Percentiles rank a stretch among this genome's conserved stretches.
Conservation (phyloP, 2,888 invertebrate species). For the Drosophila histrio region DNA sequence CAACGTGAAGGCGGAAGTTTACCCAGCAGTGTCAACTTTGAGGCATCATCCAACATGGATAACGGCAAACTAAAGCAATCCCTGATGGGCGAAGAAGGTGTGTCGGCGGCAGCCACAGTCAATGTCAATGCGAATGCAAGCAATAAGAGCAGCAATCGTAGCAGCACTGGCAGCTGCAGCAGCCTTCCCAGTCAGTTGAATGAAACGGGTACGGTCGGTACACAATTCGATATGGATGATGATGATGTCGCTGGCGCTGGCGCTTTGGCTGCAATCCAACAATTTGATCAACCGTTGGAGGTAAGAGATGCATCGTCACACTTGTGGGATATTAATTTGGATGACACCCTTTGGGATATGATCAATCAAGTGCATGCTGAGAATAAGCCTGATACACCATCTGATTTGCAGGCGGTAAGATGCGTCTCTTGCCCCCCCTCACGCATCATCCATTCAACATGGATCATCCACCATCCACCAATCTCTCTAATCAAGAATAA, state of each 20-base stretch:
- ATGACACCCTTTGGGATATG: conserved; percentile 30
- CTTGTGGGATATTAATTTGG: conserved; percentile 33
- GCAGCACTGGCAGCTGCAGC: conserved; percentile 33
- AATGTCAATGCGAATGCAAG: neutral
- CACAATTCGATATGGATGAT: conserved; percentile 47
- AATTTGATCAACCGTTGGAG: conserved; percentile 49
- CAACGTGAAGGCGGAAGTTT: conserved; percentile 88
- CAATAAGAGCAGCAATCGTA: conserved; percentile 13
- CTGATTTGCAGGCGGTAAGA: neutral
- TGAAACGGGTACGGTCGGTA: conserved; percentile 19
- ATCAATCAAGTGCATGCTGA: neutral
- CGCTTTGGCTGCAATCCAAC: conserved; percentile 7
- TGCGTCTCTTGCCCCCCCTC: neutral
- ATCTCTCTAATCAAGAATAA: neutral
- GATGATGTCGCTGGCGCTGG: conserved; percentile 11
- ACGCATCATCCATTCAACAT: neutral
- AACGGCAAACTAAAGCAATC: conserved; percentile 52
- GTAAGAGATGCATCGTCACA: conserved; percentile 45
- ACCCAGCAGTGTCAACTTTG: conserved; percentile 85
- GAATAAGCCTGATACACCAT: neutral
- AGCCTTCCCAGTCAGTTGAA: conserved; percentile 49
- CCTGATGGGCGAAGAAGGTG: conserved; percentile 14
- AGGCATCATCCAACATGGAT: conserved; percentile 49
- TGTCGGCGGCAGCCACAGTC: too few relatives aligned
- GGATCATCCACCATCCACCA: neutral